Percentiles rank a stretch among this genome's conserved stretches.
These are phyloP conservation scores for Umimayanthus chanpuru DNA, from an alignment of 92 coral and sea anemone species.

Conservation along the genomic window DNA sequence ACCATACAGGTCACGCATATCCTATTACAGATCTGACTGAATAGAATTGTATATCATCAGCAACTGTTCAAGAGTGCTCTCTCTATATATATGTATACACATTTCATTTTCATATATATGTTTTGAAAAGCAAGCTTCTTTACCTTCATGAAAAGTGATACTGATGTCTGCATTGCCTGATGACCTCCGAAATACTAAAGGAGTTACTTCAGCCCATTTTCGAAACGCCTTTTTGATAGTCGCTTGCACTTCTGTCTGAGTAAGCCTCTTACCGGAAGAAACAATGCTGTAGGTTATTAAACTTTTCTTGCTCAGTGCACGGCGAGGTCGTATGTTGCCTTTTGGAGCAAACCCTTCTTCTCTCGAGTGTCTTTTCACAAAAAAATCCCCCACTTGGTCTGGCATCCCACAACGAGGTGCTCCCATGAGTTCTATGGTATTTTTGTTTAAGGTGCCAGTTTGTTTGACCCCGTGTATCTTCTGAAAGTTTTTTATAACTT, in stretches of 20 bases:
- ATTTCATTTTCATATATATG: too few relatives aligned
- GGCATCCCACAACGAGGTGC: background rate
- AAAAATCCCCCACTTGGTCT: background rate
- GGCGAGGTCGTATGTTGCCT: background rate
- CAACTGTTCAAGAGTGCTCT: too few relatives aligned
- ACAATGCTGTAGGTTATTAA: background rate
- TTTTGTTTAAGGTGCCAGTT: background rate
- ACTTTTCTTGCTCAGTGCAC: too few relatives aligned
- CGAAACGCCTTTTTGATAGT: slow-evolving; percentile 54
- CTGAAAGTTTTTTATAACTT: background rate
- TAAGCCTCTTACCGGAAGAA: slow-evolving; percentile 35
- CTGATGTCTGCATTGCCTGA: slow-evolving; percentile 39
- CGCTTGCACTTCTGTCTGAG: slow-evolving; percentile 4
- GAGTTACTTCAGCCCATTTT: slow-evolving; percentile 60
- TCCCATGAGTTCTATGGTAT: background rate
- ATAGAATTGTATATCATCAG: too few relatives aligned
- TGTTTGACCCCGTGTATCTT: background rate
- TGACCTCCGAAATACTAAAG: slow-evolving; percentile 41
- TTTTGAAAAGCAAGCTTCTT: too few relatives aligned
- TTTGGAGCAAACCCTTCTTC: background rate
- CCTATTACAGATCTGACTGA: too few relatives aligned
- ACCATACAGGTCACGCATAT: too few relatives aligned
- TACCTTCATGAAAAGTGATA: too few relatives aligned
- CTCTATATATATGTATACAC: too few relatives aligned
- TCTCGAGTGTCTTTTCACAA: background rate